These are phyloP conservation scores for Oryzias dopingdopingensis DNA, from an alignment of 2,797 vertebrate species.

Conservation along the genomic window DNA sequence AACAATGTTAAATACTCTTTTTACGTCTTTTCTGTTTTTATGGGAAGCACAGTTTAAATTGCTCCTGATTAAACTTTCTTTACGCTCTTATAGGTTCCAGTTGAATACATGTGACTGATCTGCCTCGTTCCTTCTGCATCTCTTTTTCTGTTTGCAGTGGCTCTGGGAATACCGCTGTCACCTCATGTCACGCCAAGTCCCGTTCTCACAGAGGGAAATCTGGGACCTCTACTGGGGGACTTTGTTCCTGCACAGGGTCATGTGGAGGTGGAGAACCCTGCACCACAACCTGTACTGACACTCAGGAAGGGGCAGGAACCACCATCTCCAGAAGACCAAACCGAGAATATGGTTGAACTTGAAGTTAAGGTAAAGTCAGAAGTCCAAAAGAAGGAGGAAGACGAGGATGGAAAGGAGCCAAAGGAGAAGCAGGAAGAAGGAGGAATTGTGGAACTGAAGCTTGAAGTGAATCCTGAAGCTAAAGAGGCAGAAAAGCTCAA, in stretches of 20 bases:
- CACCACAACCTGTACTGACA: constrained; percentile 14
- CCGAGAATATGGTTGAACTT: neutral
- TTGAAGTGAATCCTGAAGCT: neutral
- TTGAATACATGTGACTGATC: too few species aligned
- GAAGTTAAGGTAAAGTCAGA: constrained; percentile 6
- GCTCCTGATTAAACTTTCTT: too few species aligned
- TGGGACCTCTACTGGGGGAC: constrained; percentile 36
- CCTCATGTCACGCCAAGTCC: neutral
- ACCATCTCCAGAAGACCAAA: neutral
- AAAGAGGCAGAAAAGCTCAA: constrained; percentile 1
- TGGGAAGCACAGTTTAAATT: too few species aligned
- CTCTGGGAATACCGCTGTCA: constrained; percentile 26
- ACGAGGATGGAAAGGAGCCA: neutral
- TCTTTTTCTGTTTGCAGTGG: constrained; percentile 32
- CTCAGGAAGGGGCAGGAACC: constrained; percentile 13
- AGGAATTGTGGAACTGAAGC: constrained; percentile 1
- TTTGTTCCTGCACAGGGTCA: constrained; percentile 48
- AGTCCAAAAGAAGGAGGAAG: neutral
- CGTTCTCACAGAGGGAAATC: constrained; percentile 3
- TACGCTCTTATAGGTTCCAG: too few species aligned
- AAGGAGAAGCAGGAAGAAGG: constrained; percentile 1
- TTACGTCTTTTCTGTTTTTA: too few species aligned
- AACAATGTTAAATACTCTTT: too few species aligned
- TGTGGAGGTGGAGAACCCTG: constrained; percentile 48
- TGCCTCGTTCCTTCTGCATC: too few species aligned